A percentile compares a stretch with the other conserved stretches of the same genome.
These are phyloP conservation scores for Agrochola circellaris DNA, from an alignment of 2,888 invertebrate species.

Conservation along the genomic window DNA sequence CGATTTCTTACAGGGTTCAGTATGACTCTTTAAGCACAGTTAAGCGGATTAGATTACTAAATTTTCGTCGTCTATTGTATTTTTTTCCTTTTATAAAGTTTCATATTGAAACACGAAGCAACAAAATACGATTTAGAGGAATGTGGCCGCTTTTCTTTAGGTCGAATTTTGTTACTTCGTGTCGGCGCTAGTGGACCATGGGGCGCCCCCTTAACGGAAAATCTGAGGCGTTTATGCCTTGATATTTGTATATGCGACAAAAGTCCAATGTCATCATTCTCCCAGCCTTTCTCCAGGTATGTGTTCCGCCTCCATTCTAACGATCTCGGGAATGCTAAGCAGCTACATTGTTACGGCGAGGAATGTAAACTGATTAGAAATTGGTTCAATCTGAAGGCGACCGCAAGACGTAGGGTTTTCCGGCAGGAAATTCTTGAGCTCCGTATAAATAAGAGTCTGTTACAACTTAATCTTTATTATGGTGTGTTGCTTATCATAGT, in stretches of 20 bases:
- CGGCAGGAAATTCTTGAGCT: conserved; percentile 46
- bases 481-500: conserved; percentile 19
- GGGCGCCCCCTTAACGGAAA: neutral
- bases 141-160: too few species aligned
- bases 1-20: too few species aligned
- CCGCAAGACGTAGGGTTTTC: conserved; percentile 56
- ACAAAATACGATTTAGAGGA: too few species aligned
- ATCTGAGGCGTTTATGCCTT: neutral
- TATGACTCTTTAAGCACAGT: too few species aligned
- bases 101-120: too few species aligned
- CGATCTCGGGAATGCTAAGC: conserved; percentile 51
- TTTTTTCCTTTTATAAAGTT: too few species aligned
- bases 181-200: too few species aligned
- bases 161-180: too few species aligned
- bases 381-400: conserved; percentile 52
- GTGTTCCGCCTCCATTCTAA: conserved; percentile 33
- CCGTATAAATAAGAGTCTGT: conserved; percentile 14
- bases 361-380: conserved; percentile 61
- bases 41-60: too few species aligned
- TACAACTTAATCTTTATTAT: conserved; percentile 39
- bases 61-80: too few species aligned
- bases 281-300: conserved; percentile 36
- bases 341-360: conserved; percentile 52
- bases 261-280: conserved; percentile 31
- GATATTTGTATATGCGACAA: conserved; percentile 1